These are phyloP conservation scores for Aleadryas rufinucha DNA, from an alignment of 2,113 vertebrate species.

Conservation along the genomic window DNA sequence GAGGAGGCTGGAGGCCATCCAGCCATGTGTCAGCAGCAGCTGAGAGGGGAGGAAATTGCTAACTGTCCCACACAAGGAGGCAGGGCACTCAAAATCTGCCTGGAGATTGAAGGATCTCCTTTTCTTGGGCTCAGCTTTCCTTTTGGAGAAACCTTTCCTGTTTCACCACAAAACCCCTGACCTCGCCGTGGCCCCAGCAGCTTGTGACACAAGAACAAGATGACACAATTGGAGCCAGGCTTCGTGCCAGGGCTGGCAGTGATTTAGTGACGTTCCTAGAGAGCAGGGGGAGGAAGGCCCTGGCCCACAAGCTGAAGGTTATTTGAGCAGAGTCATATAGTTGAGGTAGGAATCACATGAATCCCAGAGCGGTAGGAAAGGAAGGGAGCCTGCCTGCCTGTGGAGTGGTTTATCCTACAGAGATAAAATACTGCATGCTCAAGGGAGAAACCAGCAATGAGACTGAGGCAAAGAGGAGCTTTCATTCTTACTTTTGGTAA, in stretches of 20 bases:
- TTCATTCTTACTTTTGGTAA: not conserved
- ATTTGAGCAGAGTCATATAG: not conserved
- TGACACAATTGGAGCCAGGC: constrained; percentile 17
- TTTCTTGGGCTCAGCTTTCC: not conserved
- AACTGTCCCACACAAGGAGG: not conserved
- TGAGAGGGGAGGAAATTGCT: constrained; percentile 27
- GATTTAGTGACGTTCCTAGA: constrained; percentile 40
- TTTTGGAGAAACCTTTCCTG: not conserved
- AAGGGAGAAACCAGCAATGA: not conserved
- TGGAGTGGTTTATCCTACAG: not conserved
- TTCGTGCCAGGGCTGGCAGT: not conserved
- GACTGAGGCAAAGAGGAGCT: not conserved
- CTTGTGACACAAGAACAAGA: not conserved
- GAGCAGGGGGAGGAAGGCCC: constrained; percentile 20
- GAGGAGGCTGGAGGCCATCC: constrained; percentile 46
- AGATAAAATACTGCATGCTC: not conserved
- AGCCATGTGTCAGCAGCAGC: constrained; percentile 46
- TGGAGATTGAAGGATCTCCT: not conserved
- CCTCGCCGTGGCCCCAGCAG: accelerated
- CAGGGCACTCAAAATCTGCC: not conserved
- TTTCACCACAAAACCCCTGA: not conserved
- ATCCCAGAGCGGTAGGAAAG: not conserved
- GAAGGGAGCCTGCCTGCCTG: not conserved
- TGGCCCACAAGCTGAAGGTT: constrained; percentile 1
- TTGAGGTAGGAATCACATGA: not conserved